Base-by-base conservation (phyloP, 2,888 invertebrate genomes). In the Elysia crispata region DNA sequence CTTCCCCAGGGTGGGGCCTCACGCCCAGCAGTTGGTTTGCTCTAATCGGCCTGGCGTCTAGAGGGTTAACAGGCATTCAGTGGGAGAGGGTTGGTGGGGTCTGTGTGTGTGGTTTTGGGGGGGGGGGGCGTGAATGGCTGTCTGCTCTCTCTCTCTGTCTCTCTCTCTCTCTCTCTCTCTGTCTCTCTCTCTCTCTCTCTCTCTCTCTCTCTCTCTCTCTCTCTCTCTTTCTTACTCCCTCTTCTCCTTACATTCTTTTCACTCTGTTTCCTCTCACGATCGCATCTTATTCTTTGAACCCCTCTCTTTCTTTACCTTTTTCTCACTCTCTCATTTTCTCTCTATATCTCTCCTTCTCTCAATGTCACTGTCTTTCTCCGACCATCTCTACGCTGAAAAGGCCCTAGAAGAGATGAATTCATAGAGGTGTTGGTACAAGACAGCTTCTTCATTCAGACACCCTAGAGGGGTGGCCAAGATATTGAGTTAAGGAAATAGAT, bases 121-220 rank as follows among this genome's bases (percentile, higher is more conserved):
- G n/a, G 18, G 62, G n/a, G 60, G 50, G n/a, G 13, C 3, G n/a
- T 64, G 8, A 20, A 60, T 6, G 3, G 50, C 25, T 49, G 11
- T 50, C 50, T 23, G 25, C 67, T 50, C 76, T 49, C 76, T 67
- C 67, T 66, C 76, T 67, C 41, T 66, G 30, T 50, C 67, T 76
- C 49, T 30, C 67, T 60, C 60, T 57, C 30, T 60, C 25, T 57
- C 5, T 30, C 33, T 60, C 41, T 18, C 75, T 31, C 60, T 57
- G 31, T 1, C 31, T 60, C 15, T 75, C 31, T 75, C 13, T 57
- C 23, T 31, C n/a, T n/a, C n/a, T 41, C 25, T 76, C 41, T 66
- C 67, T 49, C 25, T 64, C 49, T 41, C 1, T 33, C 33, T 41
- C 33, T 13, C 50, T 41, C 15, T 31, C 18, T 75, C 6, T 28